These are phyloP conservation scores for Periophthalmus magnuspinnatus DNA, from an alignment of 2,797 vertebrate genomes.

Conservation along the genomic window DNA sequence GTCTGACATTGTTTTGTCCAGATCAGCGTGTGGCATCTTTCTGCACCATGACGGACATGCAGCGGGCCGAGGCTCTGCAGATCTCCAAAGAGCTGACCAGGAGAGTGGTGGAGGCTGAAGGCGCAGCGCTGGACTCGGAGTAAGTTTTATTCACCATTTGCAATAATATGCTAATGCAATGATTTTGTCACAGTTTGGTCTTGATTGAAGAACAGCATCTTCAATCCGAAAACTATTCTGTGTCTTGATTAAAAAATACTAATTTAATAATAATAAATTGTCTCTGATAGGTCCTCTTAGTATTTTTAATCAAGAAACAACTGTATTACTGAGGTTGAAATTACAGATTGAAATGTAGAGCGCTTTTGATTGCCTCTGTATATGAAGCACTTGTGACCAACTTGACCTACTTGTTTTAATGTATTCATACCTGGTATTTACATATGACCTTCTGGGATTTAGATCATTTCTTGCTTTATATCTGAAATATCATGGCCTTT, in stretches of 20 bases:
- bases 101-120: slow-evolving; percentile 81
- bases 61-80: slow-evolving; percentile 84
- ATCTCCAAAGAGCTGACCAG: slow-evolving; percentile 84
- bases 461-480: background rate
- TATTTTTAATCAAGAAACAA: background rate
- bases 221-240: background rate
- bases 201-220: slow-evolving; percentile 3
- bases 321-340: background rate
- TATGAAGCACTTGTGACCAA: background rate
- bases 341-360: background rate
- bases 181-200: slow-evolving; percentile 6
- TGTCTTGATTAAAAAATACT: slow-evolving; percentile 5
- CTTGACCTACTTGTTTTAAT: slow-evolving; percentile 1
- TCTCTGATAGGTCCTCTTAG: background rate
- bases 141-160: slow-evolving; percentile 62
- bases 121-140: slow-evolving; percentile 84
- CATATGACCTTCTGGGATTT: background rate
- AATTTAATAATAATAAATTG: background rate
- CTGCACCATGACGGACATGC: slow-evolving; percentile 92
- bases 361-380: background rate
- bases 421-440: slow-evolving; percentile 6
- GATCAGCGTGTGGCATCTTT: slow-evolving; percentile 94
- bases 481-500: slow-evolving; percentile 1
- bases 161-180: background rate
- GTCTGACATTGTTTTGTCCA: slow-evolving; percentile 63